Evolutionary conservation across 2,113 vertebrate genomes (phyloP).

Genomic region (Prionailurus viverrinus): DNA sequence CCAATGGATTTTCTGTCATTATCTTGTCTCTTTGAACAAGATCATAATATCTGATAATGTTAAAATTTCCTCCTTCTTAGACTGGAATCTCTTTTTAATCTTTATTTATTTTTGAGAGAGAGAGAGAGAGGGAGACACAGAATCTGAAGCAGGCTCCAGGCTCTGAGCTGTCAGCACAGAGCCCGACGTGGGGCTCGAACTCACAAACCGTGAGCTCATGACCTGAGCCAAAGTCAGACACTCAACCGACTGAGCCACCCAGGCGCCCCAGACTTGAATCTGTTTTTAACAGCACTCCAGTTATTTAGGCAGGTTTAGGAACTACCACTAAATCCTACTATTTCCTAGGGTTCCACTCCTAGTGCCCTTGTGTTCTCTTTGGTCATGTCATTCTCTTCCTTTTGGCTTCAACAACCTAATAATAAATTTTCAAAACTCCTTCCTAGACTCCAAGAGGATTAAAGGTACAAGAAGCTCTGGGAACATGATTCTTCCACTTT

Average conservation of each 20-base stretch:
- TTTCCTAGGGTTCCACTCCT: not conserved
- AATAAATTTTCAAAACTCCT: not conserved
- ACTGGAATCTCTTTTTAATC: not conserved
- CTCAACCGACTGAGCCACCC: too few species aligned
- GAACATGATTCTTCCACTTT: not conserved
- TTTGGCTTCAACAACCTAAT: constrained; percentile 16
- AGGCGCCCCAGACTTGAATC: not conserved
- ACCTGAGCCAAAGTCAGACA: too few species aligned
- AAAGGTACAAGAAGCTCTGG: constrained; percentile 14
- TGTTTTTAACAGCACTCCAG: not conserved
- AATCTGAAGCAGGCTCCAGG: too few species aligned
- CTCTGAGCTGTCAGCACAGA: too few species aligned
- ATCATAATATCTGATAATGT: not conserved
- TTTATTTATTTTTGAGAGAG: too few species aligned
- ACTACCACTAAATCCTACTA: not conserved
- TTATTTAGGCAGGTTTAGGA: not conserved
- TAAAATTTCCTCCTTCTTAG: not conserved
- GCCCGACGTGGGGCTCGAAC: too few species aligned
- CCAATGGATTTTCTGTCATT: not conserved
- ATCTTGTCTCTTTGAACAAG: not conserved
- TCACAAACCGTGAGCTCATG: too few species aligned
- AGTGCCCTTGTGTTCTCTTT: not conserved
- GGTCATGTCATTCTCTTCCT: not conserved
- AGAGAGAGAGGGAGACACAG: too few species aligned
- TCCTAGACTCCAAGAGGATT: not conserved